phyloP scores from a whole-genome alignment of 2,113 vertebrate species.

The Chloroceryle aenea region DNA sequence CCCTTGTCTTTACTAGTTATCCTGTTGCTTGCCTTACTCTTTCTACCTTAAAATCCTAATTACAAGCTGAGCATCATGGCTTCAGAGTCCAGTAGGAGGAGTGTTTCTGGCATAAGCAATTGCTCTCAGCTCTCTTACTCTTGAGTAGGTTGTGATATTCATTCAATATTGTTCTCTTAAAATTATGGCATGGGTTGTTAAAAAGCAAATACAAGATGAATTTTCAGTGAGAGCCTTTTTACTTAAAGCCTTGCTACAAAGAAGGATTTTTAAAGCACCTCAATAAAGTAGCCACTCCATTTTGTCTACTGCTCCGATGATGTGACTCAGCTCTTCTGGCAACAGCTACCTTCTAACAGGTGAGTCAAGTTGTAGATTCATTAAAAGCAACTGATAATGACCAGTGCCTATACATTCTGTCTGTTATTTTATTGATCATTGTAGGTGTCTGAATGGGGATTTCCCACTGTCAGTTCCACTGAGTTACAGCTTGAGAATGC shows the following conservation, averaged over 20 bases:
- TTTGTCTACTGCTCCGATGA: background rate
- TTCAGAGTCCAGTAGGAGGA: background rate
- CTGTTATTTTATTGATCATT: constrained; percentile 40
- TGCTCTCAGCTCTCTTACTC: background rate
- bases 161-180: background rate
- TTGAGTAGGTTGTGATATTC: background rate
- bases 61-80: background rate
- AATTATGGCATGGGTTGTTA: background rate
- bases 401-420: background rate
- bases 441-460: background rate
- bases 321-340: background rate
- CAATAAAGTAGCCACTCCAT: background rate
- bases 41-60: background rate
- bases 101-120: background rate
- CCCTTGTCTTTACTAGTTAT: background rate
- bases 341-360: background rate
- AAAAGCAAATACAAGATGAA: background rate
- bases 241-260: background rate
- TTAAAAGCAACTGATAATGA: background rate
- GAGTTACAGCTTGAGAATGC: background rate
- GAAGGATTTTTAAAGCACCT: background rate
- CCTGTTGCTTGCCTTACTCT: background rate
- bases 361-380: constrained; percentile 12
- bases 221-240: background rate
- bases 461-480: background rate